These are phyloP conservation scores for Peribatodes rhomboidaria DNA, from an alignment of 2,888 invertebrate species.

Conservation along the genomic window DNA sequence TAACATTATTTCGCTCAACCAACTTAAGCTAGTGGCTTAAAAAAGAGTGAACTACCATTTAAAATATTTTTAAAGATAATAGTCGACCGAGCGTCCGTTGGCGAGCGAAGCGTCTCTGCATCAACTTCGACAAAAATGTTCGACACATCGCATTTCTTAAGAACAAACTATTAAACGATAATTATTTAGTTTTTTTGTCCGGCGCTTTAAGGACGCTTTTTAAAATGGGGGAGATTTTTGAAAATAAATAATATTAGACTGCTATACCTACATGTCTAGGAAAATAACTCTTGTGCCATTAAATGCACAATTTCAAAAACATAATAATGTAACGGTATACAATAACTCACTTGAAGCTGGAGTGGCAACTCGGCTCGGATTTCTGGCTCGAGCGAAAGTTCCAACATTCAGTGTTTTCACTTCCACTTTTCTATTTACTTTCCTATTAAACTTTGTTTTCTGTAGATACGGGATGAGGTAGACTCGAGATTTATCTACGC, in stretches of 20 bases:
- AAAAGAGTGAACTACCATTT: neutral
- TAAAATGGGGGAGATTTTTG: too few relatives aligned
- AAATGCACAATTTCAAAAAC: neutral
- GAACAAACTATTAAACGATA: too few relatives aligned
- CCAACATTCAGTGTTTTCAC: conserved; percentile 75
- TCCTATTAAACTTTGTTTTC: conserved; percentile 84
- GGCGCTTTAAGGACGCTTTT: too few relatives aligned
- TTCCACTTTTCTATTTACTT: conserved; percentile 80
- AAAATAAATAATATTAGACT: neutral
- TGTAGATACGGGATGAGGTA: conserved; percentile 76
- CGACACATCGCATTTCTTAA: too few relatives aligned
- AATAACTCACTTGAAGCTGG: conserved; percentile 21
- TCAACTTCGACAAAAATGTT: too few relatives aligned
- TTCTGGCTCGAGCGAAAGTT: conserved; percentile 74
- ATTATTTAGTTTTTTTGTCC: too few relatives aligned
- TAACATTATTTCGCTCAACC: neutral
- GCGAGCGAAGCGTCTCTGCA: too few relatives aligned
- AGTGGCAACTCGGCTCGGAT: conserved; percentile 51
- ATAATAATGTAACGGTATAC: neutral
- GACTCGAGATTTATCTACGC: conserved; percentile 82
- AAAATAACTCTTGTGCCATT: neutral
- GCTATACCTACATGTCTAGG: neutral
- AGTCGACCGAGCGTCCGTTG: too few relatives aligned
- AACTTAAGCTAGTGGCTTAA: neutral
- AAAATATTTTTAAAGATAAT: neutral